Conservation (phyloP, 1,140 invertebrate genomes). For the Bombus confusus region DNA sequence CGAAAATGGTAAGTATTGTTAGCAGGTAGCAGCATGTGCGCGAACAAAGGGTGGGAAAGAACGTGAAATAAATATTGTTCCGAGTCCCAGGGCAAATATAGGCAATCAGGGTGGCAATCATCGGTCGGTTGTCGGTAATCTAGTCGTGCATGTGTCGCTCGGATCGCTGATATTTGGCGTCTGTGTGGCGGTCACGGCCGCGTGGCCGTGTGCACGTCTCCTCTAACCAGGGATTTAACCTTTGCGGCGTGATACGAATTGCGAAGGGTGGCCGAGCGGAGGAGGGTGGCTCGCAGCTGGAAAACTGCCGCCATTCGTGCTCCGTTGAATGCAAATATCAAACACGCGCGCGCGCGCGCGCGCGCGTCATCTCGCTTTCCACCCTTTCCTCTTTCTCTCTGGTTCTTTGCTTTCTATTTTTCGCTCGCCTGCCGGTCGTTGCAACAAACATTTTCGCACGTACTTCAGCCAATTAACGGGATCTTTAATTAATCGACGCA, state of each 20-base stretch:
- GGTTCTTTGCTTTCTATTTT: neutral
- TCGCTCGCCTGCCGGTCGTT: neutral
- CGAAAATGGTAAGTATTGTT: constrained; percentile 2
- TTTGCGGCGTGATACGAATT: constrained; percentile 19
- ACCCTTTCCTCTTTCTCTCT: neutral
- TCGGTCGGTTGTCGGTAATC: constrained; percentile 6
- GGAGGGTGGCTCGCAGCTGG: neutral
- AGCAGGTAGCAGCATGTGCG: too few relatives aligned
- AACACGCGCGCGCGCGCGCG: too few relatives aligned
- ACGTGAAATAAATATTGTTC: constrained; percentile 10
- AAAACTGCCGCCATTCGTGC: neutral
- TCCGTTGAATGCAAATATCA: constrained; percentile 2
- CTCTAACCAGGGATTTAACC: neutral
- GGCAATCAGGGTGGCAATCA: neutral
- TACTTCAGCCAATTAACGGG: constrained; percentile 12
- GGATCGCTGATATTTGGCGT: constrained; percentile 16
- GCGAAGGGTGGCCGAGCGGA: neutral
- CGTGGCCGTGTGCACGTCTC: too few relatives aligned
- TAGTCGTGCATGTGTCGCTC: neutral
- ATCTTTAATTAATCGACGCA: constrained; percentile 9
- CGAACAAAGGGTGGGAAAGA: neutral
- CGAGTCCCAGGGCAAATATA: neutral
- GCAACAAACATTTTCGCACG: neutral
- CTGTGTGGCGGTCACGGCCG: neutral
- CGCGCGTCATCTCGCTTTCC: too few relatives aligned